Percentiles rank a stretch among this genome's conserved stretches.
Evolutionary conservation across 1,140 invertebrate genomes (phyloP).

Genomic region (Drosophila ogumai): DNA sequence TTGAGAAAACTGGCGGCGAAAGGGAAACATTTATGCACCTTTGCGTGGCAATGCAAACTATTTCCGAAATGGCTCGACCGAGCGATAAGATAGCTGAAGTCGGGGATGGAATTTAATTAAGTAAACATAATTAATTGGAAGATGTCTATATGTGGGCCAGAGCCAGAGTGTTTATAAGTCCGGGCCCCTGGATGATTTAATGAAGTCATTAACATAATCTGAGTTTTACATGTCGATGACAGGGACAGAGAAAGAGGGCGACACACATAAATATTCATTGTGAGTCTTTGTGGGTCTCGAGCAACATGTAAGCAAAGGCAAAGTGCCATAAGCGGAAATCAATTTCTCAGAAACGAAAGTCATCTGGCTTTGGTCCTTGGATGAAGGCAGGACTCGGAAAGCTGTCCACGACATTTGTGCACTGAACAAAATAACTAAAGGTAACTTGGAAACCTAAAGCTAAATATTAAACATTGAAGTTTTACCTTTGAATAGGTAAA

Average conservation of each 20-base stretch:
- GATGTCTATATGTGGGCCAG: constrained; percentile 18
- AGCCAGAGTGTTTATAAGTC: constrained; percentile 18
- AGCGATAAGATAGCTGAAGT: constrained; percentile 9
- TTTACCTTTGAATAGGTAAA: not conserved
- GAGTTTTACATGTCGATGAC: constrained; percentile 51
- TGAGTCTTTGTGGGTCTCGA: constrained; percentile 27
- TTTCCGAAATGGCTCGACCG: not conserved
- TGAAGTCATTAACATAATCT: constrained; percentile 74
- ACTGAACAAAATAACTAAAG: constrained; percentile 3
- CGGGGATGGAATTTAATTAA: constrained; percentile 44
- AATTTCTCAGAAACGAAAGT: constrained; percentile 78
- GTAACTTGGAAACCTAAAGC: not conserved
- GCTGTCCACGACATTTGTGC: constrained; percentile 22
- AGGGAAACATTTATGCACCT: constrained; percentile 50
- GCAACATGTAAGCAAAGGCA: constrained; percentile 75
- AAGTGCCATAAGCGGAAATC: constrained; percentile 83
- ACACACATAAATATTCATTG: constrained; percentile 65
- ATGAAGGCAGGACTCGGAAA: constrained; percentile 28
- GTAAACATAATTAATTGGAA: constrained; percentile 63
- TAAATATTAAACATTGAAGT: not conserved
- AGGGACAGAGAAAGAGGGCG: constrained; percentile 17
- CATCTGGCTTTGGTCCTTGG: constrained; percentile 49
- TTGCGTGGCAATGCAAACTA: constrained; percentile 17
- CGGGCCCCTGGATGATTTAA: constrained; percentile 49
- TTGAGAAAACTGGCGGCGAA: constrained; percentile 39